These are phyloP conservation scores for Aulostomus chinensis DNA, from an alignment of 2,797 vertebrate genomes.

Conservation along the genomic window DNA sequence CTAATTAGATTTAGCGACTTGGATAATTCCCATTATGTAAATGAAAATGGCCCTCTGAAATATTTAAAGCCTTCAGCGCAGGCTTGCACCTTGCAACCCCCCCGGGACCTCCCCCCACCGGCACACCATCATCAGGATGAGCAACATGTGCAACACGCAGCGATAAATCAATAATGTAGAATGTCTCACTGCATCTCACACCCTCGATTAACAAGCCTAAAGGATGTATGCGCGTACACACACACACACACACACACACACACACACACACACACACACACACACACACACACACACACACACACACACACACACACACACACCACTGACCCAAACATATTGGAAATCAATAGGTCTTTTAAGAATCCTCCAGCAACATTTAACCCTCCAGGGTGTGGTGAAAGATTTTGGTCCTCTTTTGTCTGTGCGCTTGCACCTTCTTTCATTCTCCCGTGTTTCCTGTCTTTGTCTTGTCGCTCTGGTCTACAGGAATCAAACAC, in stretches of 20 bases:
- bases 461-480: too few relatives aligned
- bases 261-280: not conserved
- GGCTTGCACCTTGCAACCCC: constrained; percentile 6
- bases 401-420: too few relatives aligned
- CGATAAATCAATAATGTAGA: constrained; percentile 73
- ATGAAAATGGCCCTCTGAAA: constrained; percentile 71
- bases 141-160: constrained; percentile 69
- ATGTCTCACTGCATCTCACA: constrained; percentile 46
- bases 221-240: not conserved
- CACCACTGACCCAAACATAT: too few relatives aligned
- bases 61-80: constrained; percentile 62
- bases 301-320: not conserved
- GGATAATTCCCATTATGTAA: constrained; percentile 76
- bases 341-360: too few relatives aligned
- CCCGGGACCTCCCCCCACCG: constrained; percentile 16
- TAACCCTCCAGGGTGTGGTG: too few relatives aligned
- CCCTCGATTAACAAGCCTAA: constrained; percentile 24
- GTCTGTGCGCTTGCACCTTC: too few relatives aligned
- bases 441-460: too few relatives aligned
- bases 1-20: constrained; percentile 73
- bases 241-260: constrained; percentile 13
- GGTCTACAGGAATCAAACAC: too few relatives aligned
- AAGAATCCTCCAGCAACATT: too few relatives aligned
- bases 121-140: constrained; percentile 40
- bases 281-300: not conserved